Percentiles rank a stretch among this genome's conserved stretches.
phyloP scores from a whole-genome alignment of 2,888 invertebrate genomes.

The Pristionchus japonicus region DNA sequence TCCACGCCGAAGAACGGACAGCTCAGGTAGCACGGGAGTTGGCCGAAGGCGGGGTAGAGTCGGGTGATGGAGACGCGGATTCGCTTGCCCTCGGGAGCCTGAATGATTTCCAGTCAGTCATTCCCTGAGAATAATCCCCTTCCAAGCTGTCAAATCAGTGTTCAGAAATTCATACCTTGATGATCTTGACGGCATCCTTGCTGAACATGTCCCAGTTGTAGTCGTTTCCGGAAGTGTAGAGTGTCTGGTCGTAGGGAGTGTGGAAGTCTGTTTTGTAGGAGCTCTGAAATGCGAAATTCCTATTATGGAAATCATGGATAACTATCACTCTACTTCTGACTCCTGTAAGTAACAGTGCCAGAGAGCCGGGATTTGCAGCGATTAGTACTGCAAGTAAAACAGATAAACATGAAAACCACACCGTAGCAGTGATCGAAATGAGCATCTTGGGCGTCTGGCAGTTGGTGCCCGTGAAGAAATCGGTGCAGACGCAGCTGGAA shows the following conservation, averaged over 20 bases:
- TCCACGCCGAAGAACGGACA: conserved; percentile 1
- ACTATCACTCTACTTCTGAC: too few relatives aligned
- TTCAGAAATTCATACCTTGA: not conserved
- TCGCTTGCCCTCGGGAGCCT: conserved; percentile 22
- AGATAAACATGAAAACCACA: not conserved
- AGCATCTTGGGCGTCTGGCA: conserved; percentile 22
- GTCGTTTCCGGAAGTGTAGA: not conserved
- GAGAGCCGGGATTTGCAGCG: too few relatives aligned
- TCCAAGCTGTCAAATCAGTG: too few relatives aligned
- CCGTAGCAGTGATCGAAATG: not conserved
- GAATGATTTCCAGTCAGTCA: too few relatives aligned
- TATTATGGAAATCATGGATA: too few relatives aligned
- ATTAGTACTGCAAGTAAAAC: not conserved
- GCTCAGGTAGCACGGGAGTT: not conserved
- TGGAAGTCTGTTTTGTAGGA: not conserved
- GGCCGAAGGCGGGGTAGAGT: not conserved
- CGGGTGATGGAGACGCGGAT: not conserved
- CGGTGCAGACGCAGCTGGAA: conserved; percentile 20
- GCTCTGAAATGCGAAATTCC: not conserved
- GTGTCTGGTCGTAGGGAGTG: not conserved
- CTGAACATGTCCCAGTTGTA: conserved; percentile 27
- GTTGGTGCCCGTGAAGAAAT: conserved; percentile 26
- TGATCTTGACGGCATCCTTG: not conserved
- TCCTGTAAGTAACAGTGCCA: too few relatives aligned
- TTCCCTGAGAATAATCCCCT: too few relatives aligned